phyloP scores from a whole-genome alignment of 1,140 invertebrate genomes.

The Drosophila teissieri region DNA sequence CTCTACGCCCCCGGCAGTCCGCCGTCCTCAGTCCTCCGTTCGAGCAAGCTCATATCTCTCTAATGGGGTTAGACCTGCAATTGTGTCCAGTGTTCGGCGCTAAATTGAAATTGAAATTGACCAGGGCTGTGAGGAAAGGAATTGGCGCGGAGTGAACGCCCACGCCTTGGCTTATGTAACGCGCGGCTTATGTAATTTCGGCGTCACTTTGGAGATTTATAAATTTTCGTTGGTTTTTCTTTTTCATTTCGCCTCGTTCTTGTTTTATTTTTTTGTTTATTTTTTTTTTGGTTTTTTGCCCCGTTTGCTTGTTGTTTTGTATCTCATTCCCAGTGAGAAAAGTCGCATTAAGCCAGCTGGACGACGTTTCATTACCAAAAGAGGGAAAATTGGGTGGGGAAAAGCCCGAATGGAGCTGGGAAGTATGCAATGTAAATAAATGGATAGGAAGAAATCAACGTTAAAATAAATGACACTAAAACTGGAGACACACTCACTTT shows the following conservation, averaged over 20 bases:
- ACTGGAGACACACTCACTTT: constrained; percentile 72
- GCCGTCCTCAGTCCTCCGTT: not conserved
- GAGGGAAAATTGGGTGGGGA: constrained; percentile 22
- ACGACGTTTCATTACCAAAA: constrained; percentile 75
- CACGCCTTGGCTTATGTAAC: constrained; percentile 47
- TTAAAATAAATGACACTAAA: constrained; percentile 83
- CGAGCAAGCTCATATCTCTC: constrained; percentile 38
- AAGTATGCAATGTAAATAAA: constrained; percentile 82
- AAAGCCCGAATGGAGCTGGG: constrained; percentile 48
- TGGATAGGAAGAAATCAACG: constrained; percentile 83
- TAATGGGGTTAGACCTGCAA: constrained; percentile 55
- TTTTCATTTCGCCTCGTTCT: constrained; percentile 27
- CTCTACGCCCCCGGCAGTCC: constrained; percentile 14
- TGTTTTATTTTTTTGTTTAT: constrained; percentile 6
- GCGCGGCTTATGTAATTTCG: constrained; percentile 74
- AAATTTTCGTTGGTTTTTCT: constrained; percentile 66
- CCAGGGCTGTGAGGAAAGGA: constrained; percentile 32
- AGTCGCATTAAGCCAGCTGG: constrained; percentile 76
- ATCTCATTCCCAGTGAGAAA: constrained; percentile 47
- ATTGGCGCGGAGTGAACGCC: constrained; percentile 9
- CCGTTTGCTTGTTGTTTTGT: constrained; percentile 19
- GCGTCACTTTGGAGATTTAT: constrained; percentile 79
- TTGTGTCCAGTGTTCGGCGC: constrained; percentile 48
- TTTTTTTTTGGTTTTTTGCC: constrained; percentile 21
- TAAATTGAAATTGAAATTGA: constrained; percentile 67